Conservation (phyloP, 2,797 vertebrate genomes). For the Sebastolobus alascanus region DNA sequence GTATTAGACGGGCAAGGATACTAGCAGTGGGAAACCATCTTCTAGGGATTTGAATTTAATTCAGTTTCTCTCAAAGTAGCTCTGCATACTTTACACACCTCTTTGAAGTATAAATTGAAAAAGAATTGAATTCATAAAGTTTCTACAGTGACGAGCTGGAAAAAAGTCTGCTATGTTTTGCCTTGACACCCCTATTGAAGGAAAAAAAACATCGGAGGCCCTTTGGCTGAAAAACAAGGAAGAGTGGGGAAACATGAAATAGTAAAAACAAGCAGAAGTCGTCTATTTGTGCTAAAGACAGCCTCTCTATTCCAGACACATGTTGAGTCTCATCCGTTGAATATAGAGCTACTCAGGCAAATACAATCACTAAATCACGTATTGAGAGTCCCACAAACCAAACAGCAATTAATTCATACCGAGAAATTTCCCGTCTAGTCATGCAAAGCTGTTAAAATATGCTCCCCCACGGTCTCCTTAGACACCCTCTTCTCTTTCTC, state of each 20-base stretch:
- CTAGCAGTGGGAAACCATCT: constrained; percentile 66
- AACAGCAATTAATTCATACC: constrained; percentile 32
- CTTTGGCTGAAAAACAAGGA: constrained; percentile 23
- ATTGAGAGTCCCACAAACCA: constrained; percentile 24
- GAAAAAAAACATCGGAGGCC: constrained; percentile 28
- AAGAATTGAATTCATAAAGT: constrained; percentile 65
- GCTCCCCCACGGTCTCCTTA: constrained; percentile 15
- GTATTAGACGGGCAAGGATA: constrained; percentile 58
- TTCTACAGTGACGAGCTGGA: constrained; percentile 42
- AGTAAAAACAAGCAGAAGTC: constrained; percentile 22
- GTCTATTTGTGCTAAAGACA: neutral
- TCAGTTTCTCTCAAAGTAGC: constrained; percentile 74
- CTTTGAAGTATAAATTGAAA: constrained; percentile 82
- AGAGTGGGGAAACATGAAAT: constrained; percentile 18
- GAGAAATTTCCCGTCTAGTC: constrained; percentile 40
- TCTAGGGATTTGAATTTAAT: constrained; percentile 80
- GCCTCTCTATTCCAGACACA: constrained; percentile 4
- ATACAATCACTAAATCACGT: constrained; percentile 9
- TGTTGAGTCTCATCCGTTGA: neutral
- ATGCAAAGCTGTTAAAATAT: constrained; percentile 37
- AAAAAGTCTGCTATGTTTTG: constrained; percentile 14
- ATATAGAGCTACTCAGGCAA: constrained; percentile 17
- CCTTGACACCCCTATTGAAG: constrained; percentile 19
- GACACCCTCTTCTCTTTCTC: neutral
- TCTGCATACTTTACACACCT: constrained; percentile 51